Evolutionary conservation across 2,113 vertebrate genomes (phyloP), one percentile per base, ranked within the genome.

Genomic region (Bungarus multicinctus): DNA sequence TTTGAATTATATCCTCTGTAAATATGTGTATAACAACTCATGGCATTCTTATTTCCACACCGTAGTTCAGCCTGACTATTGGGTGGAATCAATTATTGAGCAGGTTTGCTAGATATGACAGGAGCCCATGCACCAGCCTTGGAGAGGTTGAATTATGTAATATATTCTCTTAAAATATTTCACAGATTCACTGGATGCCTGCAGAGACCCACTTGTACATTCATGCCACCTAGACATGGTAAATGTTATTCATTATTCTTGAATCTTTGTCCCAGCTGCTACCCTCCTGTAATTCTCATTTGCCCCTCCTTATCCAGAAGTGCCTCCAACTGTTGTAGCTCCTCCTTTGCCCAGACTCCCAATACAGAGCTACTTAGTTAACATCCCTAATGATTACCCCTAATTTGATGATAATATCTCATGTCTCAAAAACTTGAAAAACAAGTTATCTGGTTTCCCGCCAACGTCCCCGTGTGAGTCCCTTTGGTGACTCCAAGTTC

Each of bases 1-100:
- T 96, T 81, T 81, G 74, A 81, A 39, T 81, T 22, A 10, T 81
- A 43, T 43, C 34, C 34, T 94, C 64, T 22, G 4, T 85, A 91
- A 92, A 94, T 53, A 91, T 0, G 0, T 92, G 90, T 94, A 91
- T 94, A 96, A 87, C 91, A 90, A 1, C 0, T 60, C 95, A 53
- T 85, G 87, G 91, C n/a, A 0, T 90, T 95, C 91, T 92, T 90
- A 92, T 54, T 47, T 93, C 27, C 53, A 18, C 6, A 8, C 34
- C 6, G 1, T 39, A 39, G n/a, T 81, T 81, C n/a, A 81, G 69
- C 69, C 34, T 81, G 69, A 81, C 69, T 88, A 8, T n/a, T 8
- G 86, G 2, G 14, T 88, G 27, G 50, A 30, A 81, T 39, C n/a
- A 81, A 81, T 39, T 16, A 81, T 39, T 81, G 34, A 81, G 6